Base-by-base conservation (phyloP, 2,888 invertebrate genomes). In the Acanthosepion esculentum region DNA sequence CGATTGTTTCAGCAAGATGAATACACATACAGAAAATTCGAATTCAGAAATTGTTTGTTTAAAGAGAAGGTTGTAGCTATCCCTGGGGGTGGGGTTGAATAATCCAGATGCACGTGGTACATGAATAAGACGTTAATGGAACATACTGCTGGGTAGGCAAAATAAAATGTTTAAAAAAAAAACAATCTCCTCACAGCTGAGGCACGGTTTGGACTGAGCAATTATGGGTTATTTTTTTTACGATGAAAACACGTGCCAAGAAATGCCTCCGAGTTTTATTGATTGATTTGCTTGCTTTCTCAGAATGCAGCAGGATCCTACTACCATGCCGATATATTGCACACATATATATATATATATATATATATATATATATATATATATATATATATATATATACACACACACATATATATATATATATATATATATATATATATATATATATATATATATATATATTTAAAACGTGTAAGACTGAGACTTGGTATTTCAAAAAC, bases 61-160 rank as follows among this genome's bases (percentile, higher is more conserved):
- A 23, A 64, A 26, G 29, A 15, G 23, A n/a, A 33, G 4, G n/a
- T 5, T 78, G 26, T 29, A 29, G 78, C 29, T 10, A 78, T 78
- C 29, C 12, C n/a, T 6, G 12, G n/a, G 23, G n/a, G n/a, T n/a
- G n/a, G n/a, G n/a, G n/a, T n/a, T n/a, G n/a, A 33, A n/a, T 78
- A 33, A n/a, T 78, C 78, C n/a, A 78, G n/a, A 33, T 5, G 15
- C 78, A n/a, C n/a, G 12, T 78, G n/a, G 12, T n/a, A 10, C n/a
- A 78, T 78, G 78, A 78, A 78, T 78, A 78, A 12, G 78, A 78
- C n/a, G 78, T n/a, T 78, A 78, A 78, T 78, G 78, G 78, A 78
- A n/a, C n/a, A 78, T 78, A 78, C 78, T n/a, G 78, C 78, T 78
- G 78, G n/a, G 78, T 78, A n/a, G 64, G n/a, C 6, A 15, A 78